Evolutionary conservation across 2,888 invertebrate genomes (phyloP).

Genomic region (Pterostichus niger): DNA sequence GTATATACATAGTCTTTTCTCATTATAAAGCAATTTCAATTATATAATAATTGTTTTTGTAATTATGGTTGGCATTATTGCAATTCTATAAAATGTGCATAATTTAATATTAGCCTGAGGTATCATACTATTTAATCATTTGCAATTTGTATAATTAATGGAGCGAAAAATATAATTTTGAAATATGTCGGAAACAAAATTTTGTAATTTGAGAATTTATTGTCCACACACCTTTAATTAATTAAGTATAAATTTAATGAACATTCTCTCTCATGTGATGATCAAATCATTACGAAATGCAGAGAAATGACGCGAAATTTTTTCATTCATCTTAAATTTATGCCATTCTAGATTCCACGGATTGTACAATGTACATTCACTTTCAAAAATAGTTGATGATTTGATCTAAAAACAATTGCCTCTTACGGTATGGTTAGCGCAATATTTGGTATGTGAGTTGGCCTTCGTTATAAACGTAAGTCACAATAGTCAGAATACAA

Average conservation of each 20-base stretch:
- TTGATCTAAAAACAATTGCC: conserved; percentile 59
- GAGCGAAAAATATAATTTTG: no score
- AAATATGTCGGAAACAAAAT: no score
- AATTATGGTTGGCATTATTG: no score
- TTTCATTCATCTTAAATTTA: conserved; percentile 25
- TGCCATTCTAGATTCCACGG: conserved; percentile 16
- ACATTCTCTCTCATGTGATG: conserved; percentile 1
- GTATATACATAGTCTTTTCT: no score
- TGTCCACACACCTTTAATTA: not conserved
- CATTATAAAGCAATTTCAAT: no score
- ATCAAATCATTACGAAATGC: conserved; percentile 15
- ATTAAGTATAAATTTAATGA: not conserved
- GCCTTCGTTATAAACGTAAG: conserved; percentile 14
- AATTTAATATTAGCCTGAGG: no score
- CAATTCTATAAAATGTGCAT: no score
- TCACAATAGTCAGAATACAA: not conserved
- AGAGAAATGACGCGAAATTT: not conserved
- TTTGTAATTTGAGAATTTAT: no score
- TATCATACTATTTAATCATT: no score
- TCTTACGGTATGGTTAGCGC: conserved; percentile 6
- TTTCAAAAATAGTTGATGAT: conserved; percentile 63
- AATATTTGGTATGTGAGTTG: conserved; percentile 14
- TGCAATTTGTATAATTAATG: no score
- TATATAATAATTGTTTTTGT: no score
- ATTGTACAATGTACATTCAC: conserved; percentile 47